phyloP scores from a whole-genome alignment of 2,113 vertebrate genomes.

The Istiophorus platypterus region DNA sequence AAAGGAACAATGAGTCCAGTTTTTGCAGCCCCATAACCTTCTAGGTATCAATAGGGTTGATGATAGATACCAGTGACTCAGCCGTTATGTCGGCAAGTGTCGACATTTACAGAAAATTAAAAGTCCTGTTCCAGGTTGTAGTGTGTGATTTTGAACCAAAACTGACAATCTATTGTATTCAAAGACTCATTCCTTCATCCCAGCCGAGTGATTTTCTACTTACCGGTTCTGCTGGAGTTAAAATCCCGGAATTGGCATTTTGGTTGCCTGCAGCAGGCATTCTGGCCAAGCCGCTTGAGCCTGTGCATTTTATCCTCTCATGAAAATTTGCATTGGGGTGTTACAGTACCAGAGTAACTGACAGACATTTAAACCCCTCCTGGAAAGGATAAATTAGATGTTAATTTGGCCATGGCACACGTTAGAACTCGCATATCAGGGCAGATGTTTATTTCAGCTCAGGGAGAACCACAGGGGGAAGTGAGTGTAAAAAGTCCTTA shows the following conservation, averaged over 20 bases:
- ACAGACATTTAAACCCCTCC: background rate
- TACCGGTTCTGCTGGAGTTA: background rate
- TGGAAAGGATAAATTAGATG: background rate
- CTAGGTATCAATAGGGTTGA: constrained; percentile 16
- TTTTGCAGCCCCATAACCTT: constrained; percentile 30
- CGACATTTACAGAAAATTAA: constrained; percentile 23
- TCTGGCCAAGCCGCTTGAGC: background rate
- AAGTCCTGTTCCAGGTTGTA: background rate
- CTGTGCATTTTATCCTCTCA: background rate
- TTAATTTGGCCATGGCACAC: background rate
- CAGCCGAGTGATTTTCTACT: background rate
- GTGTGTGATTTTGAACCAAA: constrained; percentile 7
- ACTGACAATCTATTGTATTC: background rate
- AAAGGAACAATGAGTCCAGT: constrained; percentile 15
- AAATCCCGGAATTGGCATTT: background rate
- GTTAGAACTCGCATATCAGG: background rate
- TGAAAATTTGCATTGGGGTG: no score
- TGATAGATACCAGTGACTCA: constrained; percentile 10
- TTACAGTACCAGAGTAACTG: background rate
- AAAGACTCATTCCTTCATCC: background rate
- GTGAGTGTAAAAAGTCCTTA: background rate
- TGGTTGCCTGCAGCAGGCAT: background rate
- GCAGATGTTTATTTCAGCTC: background rate
- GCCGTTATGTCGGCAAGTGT: background rate
- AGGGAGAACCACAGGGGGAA: background rate